Evolutionary conservation across 2,113 vertebrate species (phyloP), one percentile per base, ranked within the genome.

Genomic region (Blennius ocellaris): DNA sequence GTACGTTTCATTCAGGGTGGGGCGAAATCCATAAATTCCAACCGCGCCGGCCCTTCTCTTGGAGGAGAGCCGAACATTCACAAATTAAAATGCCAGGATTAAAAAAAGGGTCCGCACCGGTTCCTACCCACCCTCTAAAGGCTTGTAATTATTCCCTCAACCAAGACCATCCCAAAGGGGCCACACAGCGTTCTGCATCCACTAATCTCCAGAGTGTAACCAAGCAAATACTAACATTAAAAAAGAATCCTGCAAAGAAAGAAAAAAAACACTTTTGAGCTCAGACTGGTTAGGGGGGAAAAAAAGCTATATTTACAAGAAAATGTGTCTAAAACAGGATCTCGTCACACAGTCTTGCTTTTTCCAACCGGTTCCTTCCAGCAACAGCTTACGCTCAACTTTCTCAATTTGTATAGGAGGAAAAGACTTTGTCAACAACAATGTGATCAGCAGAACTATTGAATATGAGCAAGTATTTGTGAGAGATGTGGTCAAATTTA

Each of bases 21-120:
- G 82, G 79, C 68, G 37, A 68, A 72, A 82, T 81, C 78, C 57
- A 83, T 89, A 92, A 90, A 89, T 81, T 88, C 86, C 82, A 85
- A 82, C 74, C 73, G 65, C 81, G 73, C 66, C 66, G 37, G 80
- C 82, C 85, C 85, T 80, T 86, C 84, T 76, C 87, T 84, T 64
- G 47, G 38, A 56, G 59, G 58, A 83, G 83, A 89, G 80, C 83
- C 85, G 73, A 78, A 81, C 61, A 30, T 67, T 87, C 63, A 72
- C 88, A 89, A 87, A 92, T 90, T 78, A 92, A 92, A 92, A 92
- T 68, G 38, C 47, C 76, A 75, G 62, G 80, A 82, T 72, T 81
- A 79, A 76, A 89, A 76, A 89, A 61, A 82, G 83, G 79, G 82
- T 87, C 81, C 70, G 21, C 40, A 55, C 64, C 73, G 67, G 82